phyloP scores from a whole-genome alignment of 2,797 vertebrate genomes.

The Pristis pectinata region DNA sequence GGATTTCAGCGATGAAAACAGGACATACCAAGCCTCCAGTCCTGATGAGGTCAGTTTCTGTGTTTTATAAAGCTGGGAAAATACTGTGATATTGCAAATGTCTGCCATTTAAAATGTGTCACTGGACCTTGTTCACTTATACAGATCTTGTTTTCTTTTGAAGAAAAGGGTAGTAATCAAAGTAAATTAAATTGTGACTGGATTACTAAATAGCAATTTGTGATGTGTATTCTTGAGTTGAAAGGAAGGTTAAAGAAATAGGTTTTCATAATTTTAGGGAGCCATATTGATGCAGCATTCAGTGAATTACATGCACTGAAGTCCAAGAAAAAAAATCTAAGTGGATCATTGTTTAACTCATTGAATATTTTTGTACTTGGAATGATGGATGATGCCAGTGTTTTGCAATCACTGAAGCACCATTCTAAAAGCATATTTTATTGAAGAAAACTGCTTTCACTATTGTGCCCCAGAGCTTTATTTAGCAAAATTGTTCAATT shows the following conservation, averaged over 20 bases:
- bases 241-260: background rate
- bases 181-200: slow-evolving; percentile 21
- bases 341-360: slow-evolving; percentile 70
- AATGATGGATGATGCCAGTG: slow-evolving; percentile 63
- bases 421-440: slow-evolving; percentile 67
- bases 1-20: slow-evolving; percentile 87
- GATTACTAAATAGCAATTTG: background rate
- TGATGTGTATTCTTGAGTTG: background rate
- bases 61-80: background rate
- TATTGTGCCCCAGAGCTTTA: slow-evolving; percentile 66
- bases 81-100: background rate
- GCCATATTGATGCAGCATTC: slow-evolving; percentile 62
- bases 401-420: slow-evolving; percentile 63
- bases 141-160: background rate
- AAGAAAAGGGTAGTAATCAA: background rate
- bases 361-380: slow-evolving; percentile 62
- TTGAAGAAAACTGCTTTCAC: slow-evolving; percentile 65
- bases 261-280: slow-evolving; percentile 79
- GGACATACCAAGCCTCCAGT: slow-evolving; percentile 93
- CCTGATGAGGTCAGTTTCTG: slow-evolving; percentile 79
- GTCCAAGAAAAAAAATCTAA: slow-evolving; percentile 63
- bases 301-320: slow-evolving; percentile 51
- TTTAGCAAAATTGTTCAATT: slow-evolving; percentile 60
- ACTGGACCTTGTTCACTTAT: background rate
- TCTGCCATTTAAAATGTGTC: background rate